phyloP scores from a whole-genome alignment of 1,140 invertebrate genomes.

The Diorhabda elongata region DNA sequence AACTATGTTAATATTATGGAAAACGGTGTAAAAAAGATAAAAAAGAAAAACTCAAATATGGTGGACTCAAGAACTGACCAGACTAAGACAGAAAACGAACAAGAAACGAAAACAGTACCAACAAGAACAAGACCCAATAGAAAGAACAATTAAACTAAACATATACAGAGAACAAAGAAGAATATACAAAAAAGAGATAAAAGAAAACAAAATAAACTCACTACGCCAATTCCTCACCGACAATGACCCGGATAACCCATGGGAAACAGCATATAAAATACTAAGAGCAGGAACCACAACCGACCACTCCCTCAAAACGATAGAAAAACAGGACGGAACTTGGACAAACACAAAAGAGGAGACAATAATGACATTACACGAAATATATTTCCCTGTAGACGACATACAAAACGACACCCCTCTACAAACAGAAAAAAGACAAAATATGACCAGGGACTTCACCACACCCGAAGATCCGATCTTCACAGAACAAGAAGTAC shows the following conservation, averaged over 20 bases:
- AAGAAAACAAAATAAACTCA: not conserved
- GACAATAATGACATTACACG: not conserved
- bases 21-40: not conserved
- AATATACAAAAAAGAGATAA: slow-evolving; percentile 2
- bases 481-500: not conserved
- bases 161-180: slow-evolving; percentile 3
- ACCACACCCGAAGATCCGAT: not conserved
- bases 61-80: not conserved
- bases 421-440: not conserved
- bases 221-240: too few species aligned
- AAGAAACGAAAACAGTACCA: not conserved
- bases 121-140: not conserved
- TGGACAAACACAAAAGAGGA: not conserved
- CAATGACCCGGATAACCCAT: too few species aligned
- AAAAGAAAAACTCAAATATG: not conserved
- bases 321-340: not conserved
- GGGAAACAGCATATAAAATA: too few species aligned
- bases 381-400: not conserved
- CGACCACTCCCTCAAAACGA: not conserved
- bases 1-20: too few species aligned
- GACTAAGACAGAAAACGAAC: not conserved
- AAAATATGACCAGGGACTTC: not conserved
- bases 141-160: not conserved
- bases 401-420: not conserved
- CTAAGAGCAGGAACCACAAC: not conserved